These are phyloP conservation scores for Enteromius treurensis DNA, from an alignment of 2,797 vertebrate species.

Conservation along the genomic window DNA sequence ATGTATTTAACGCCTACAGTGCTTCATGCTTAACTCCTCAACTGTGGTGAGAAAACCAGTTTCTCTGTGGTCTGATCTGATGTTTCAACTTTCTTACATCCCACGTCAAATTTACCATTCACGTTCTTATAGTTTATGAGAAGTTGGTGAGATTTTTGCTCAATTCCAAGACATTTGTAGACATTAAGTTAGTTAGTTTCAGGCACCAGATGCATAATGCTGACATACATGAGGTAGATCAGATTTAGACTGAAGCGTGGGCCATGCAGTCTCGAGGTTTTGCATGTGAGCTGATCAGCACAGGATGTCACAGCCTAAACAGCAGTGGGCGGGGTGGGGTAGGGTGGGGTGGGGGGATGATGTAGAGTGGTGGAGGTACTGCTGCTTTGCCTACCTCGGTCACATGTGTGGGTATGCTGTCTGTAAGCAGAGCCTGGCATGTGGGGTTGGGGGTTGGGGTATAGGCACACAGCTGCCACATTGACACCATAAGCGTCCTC, in stretches of 20 bases:
- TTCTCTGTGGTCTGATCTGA: slow-evolving; percentile 50
- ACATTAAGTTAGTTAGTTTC: neutral
- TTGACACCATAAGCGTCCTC: slow-evolving; percentile 45
- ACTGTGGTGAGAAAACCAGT: slow-evolving; percentile 41
- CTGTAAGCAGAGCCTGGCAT: slow-evolving; percentile 33
- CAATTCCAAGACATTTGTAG: neutral
- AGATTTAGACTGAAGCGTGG: slow-evolving; percentile 32
- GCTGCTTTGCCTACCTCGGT: slow-evolving; percentile 44
- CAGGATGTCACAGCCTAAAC: slow-evolving; percentile 57
- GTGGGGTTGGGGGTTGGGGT: slow-evolving; percentile 11
- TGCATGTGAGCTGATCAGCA: slow-evolving; percentile 41
- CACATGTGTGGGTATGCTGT: slow-evolving; percentile 51
- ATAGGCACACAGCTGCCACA: slow-evolving; percentile 47
- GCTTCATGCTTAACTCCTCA: slow-evolving; percentile 40
- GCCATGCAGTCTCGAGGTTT: slow-evolving; percentile 35
- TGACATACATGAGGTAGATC: slow-evolving; percentile 27
- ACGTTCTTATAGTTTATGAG: slow-evolving; percentile 31
- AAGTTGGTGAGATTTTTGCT: neutral
- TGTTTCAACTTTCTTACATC: slow-evolving; percentile 51
- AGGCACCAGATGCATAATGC: neutral
- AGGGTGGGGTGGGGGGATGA: neutral
- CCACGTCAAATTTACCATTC: slow-evolving; percentile 23
- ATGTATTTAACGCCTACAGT: slow-evolving; percentile 50
- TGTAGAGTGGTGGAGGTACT: slow-evolving; percentile 40
- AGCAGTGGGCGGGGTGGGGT: slow-evolving; percentile 15